Conservation (phyloP, 2,113 vertebrate species). For the Strix aluco region DNA sequence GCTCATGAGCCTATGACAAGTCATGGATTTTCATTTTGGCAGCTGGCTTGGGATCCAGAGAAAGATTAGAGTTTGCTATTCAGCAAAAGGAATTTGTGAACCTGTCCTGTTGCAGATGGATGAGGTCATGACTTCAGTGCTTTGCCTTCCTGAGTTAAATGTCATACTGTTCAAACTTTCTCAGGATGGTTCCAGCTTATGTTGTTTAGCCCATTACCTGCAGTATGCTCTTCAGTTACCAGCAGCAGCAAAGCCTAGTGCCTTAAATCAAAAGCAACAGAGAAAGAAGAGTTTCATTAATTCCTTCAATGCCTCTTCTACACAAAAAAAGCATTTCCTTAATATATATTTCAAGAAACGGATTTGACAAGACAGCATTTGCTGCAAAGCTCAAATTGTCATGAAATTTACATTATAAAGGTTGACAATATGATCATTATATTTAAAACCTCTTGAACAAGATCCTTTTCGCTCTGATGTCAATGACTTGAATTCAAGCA, state of each 20-base stretch:
- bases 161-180: not conserved
- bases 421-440: slow-evolving; percentile 58
- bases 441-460: slow-evolving; percentile 54
- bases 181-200: not conserved
- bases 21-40: not conserved
- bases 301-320: slow-evolving; percentile 11
- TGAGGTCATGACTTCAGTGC: not conserved
- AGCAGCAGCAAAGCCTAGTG: not conserved
- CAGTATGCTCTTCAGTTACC: not conserved
- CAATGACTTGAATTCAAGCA: slow-evolving; percentile 18
- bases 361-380: slow-evolving; percentile 45
- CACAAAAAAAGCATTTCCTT: slow-evolving; percentile 25
- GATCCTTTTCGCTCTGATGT: slow-evolving; percentile 8
- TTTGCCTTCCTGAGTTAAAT: not conserved
- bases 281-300: slow-evolving; percentile 16
- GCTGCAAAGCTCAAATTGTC: slow-evolving; percentile 45
- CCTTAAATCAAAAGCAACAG: not conserved
- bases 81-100: not conserved
- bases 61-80: not conserved
- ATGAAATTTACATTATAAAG: slow-evolving; percentile 63
- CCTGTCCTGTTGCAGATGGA: not conserved
- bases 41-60: not conserved
- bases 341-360: slow-evolving; percentile 57
- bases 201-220: not conserved
- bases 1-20: not conserved